A percentile compares a stretch with the other conserved stretches of the same genome.
Conservation (phyloP, 2,797 vertebrate species). For the Gephyroberyx darwinii region DNA sequence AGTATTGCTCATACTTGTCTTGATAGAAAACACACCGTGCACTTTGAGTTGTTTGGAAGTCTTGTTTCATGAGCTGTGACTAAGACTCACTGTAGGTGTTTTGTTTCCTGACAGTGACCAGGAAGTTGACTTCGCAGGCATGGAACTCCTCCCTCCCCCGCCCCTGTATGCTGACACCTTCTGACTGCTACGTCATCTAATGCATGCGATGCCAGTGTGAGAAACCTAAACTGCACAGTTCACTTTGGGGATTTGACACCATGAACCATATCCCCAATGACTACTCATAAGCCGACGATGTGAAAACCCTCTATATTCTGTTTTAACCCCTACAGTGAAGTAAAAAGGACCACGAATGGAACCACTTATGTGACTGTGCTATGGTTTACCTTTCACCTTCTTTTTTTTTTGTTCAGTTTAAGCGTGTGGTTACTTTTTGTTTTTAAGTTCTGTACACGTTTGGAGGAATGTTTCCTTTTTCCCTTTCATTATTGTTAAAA, state of each 20-base stretch:
- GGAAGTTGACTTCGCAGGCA: conserved; percentile 75
- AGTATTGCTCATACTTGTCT: background rate
- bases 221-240: background rate
- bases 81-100: conserved; percentile 1
- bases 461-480: background rate
- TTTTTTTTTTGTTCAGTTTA: conserved; percentile 5
- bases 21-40: background rate
- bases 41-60: conserved; percentile 3
- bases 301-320: background rate
- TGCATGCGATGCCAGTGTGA: background rate
- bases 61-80: conserved; percentile 2
- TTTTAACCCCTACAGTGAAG: background rate
- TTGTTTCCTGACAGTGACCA: conserved; percentile 70
- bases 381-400: conserved; percentile 13
- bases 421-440: background rate
- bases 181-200: conserved; percentile 48
- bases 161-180: conserved; percentile 76
- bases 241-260: background rate
- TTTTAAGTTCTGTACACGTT: conserved; percentile 23
- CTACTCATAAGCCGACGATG: background rate
- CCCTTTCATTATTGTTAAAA: conserved; percentile 10
- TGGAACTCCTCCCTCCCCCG: conserved; percentile 79
- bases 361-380: conserved; percentile 11
- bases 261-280: too few relatives aligned
- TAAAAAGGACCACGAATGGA: background rate